A percentile compares a stretch with the other conserved stretches of the same genome.
These are phyloP conservation scores for Sicus ferrugineus DNA, from an alignment of 2,888 invertebrate genomes.

Conservation along the genomic window DNA sequence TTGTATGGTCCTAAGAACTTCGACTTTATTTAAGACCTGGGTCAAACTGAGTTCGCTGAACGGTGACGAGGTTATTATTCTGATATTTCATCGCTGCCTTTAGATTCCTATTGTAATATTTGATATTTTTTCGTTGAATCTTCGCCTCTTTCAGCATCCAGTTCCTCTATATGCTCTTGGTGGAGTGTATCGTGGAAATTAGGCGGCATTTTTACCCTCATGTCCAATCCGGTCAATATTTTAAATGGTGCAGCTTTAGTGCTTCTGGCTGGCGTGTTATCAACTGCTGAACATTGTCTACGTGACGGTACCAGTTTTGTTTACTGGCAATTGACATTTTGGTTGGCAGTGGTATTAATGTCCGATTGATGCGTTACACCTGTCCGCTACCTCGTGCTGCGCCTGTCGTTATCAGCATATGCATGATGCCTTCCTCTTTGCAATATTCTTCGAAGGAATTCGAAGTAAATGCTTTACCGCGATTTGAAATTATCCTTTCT, in stretches of 20 bases:
- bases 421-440: constrained; percentile 31
- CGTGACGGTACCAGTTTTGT: constrained; percentile 11
- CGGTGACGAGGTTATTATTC: background rate
- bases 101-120: background rate
- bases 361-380: background rate
- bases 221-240: constrained; percentile 2
- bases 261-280: constrained; percentile 1
- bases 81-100: background rate
- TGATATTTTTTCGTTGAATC: background rate
- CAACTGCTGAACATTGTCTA: background rate
- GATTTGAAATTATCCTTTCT: too few relatives aligned
- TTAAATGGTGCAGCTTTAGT: background rate
- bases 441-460: constrained; percentile 47
- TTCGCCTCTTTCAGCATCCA: constrained; percentile 4
- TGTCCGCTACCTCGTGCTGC: too few relatives aligned
- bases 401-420: constrained; percentile 8
- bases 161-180: constrained; percentile 2
- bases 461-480: constrained; percentile 33
- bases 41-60: background rate
- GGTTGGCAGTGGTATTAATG: background rate
- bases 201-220: background rate
- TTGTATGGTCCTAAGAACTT: background rate
- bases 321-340: background rate
- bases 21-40: background rate
- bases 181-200: background rate